Base-by-base conservation (phyloP, 1,140 invertebrate genomes). In the Cotesia glomerata region DNA sequence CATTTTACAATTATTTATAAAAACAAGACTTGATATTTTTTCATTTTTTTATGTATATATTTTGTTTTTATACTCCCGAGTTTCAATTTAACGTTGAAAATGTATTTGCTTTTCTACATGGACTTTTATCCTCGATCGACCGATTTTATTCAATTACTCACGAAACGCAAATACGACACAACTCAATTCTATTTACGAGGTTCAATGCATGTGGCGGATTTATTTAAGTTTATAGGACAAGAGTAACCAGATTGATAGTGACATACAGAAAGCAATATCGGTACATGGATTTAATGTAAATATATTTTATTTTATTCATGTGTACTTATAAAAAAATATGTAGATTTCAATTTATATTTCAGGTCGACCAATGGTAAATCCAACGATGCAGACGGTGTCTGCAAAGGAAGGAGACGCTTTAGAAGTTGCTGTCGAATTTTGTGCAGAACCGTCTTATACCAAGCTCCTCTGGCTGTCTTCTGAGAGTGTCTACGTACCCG, bases 281-380 rank as follows among this genome's bases (percentile, higher is more conserved):
- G 5, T 54, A 14, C 52, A 61, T 32, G 58, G n/a, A 61, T 61
- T 59, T 51, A 65, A 39, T 36, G 14, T 36, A 14, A 66, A 49
- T n/a, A 14, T 32, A 11, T 14, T 26, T 26, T 11, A 54, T 16
- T 68, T 5, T 5, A 34, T 68, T 34, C 18, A 56, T n/a, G 34
- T 54, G n/a, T 3, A 61, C 61, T 49, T 72, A 8, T 66, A 8
- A 16, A 18, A 59, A 52, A 39, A 39, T 52, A 67, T 56, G 11
- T 36, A 36, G 9, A 39, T 39, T 45, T 64, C 16, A 26, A 26
- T 79, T 80, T 79, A 79, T 69, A 71, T 87, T 88, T 2, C 83
- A 91, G 90, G 90, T 58, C 85, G 85, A 61, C 90, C 91, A 16
- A 87, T 89, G 75, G 86, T 91, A 34, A 87, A 89, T 72, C 88